Base-by-base conservation (phyloP, 2,888 invertebrate species). In the Perithous albicinctus region DNA sequence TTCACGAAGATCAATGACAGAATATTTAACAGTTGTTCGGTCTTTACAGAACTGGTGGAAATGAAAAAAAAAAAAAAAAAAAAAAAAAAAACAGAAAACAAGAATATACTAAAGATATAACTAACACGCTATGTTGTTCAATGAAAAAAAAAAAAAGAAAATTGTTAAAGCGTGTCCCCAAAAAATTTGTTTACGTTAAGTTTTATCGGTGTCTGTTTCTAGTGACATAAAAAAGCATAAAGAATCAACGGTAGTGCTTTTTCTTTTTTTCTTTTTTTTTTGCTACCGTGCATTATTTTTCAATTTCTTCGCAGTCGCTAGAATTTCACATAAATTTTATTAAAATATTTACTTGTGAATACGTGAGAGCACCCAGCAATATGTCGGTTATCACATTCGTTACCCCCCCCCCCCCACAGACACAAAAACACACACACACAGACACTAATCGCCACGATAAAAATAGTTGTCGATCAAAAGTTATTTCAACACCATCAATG, bases 121-220 rank as follows among this genome's bases (percentile, higher is more conserved):
- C 15, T 26, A n/a, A 64, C 74, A 66, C 74, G 78, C 78, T 48
- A 75, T 78, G 82, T 82, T 75, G 75, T 82, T 75, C 23, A 66
- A 75, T 75, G 32, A 72, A 72, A 54, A n/a, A n/a, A n/a, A n/a
- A n/a, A n/a, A n/a, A n/a, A n/a, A n/a, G n/a, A n/a, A n/a, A 78
- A 15, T 69, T 82, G 82, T 82, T 82, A 61, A 78, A 82, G 75
- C 70, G 75, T 78, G 78, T 67, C 23, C 46, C 38, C n/a, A n/a
- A 18, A 78, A 75, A 51, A 78, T 82, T 48, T 66, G 73, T 78
- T 78, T 54, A 46, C 32, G 78, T 82, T 76, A 82, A 75, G 82
- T 82, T 82, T n/a, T 82, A 72, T 74, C 74, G 54, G 51, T 54
- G 75, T 74, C 72, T 72, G 78, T 54, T 70, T 74, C 56, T 74